These are phyloP conservation scores for Chesias legatella DNA, from an alignment of 2,888 invertebrate species.

Conservation along the genomic window DNA sequence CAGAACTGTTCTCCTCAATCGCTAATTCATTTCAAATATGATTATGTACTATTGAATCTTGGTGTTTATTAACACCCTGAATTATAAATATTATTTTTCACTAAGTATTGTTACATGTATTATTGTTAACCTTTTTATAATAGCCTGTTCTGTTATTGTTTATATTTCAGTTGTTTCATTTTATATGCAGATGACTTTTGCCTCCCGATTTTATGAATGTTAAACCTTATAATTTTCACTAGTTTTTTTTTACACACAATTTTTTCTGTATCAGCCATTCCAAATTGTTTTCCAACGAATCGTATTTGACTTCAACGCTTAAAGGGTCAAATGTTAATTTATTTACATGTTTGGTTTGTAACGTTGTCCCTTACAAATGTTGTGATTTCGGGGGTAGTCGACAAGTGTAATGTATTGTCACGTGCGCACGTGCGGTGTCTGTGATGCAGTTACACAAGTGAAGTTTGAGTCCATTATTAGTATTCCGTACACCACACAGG, in stretches of 20 bases:
- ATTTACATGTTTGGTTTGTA: constrained; percentile 25
- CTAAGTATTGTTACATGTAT: constrained; percentile 66
- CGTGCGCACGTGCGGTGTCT: constrained; percentile 39
- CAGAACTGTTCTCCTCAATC: constrained; percentile 30
- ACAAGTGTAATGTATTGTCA: constrained; percentile 27
- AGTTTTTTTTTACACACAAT: no score
- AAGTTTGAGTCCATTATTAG: constrained; percentile 39
- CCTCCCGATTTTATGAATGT: constrained; percentile 1
- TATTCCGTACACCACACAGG: constrained; percentile 48
- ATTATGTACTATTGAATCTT: constrained; percentile 7
- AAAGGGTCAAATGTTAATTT: no score
- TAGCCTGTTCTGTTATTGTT: constrained; percentile 68
- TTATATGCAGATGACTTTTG: constrained; percentile 34
- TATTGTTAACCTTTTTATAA: constrained; percentile 62
- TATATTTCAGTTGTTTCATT: constrained; percentile 49
- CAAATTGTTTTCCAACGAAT: constrained; percentile 34
- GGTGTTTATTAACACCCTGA: constrained; percentile 14
- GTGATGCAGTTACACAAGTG: constrained; percentile 43
- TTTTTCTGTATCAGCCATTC: constrained; percentile 46
- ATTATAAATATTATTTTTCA: constrained; percentile 44
- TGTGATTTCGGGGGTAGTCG: constrained; percentile 32
- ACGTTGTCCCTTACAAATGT: constrained; percentile 32
- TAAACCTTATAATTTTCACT: no score
- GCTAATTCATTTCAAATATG: constrained; percentile 30
- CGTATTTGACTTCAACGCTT: no score